A percentile compares a stretch with the other conserved stretches of the same genome.
Conservation (phyloP, 1,140 invertebrate species). For the Caerostris extrusa region DNA sequence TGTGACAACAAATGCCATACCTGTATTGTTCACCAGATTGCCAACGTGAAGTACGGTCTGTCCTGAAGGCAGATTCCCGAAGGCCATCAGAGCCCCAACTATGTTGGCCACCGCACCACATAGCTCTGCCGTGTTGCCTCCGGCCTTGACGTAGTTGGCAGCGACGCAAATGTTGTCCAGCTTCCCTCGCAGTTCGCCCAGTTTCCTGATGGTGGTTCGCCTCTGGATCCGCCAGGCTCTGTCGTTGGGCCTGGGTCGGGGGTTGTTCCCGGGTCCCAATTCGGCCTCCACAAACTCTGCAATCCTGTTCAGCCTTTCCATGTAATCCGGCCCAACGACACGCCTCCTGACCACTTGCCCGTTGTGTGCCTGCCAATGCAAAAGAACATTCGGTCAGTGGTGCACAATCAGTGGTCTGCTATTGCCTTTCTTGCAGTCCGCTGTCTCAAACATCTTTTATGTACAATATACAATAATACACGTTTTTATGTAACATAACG, state of each 20-base stretch:
- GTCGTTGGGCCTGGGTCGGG: neutral
- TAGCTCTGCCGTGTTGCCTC: neutral
- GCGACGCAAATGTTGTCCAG: neutral
- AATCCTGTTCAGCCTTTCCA: neutral
- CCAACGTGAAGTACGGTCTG: neutral
- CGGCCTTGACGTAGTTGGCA: neutral
- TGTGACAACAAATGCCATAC: too few species aligned
- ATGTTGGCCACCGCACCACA: neutral
- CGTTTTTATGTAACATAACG: too few species aligned
- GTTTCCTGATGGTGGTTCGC: neutral
- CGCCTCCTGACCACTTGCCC: too few species aligned
- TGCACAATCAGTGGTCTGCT: too few species aligned
- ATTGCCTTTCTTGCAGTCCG: too few species aligned
- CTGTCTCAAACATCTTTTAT: too few species aligned
- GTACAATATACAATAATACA: too few species aligned
- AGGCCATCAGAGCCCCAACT: neutral
- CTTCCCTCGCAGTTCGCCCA: neutral
- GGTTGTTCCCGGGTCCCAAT: neutral
- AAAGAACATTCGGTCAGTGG: too few species aligned
- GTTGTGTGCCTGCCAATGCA: too few species aligned
- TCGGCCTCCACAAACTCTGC: neutral
- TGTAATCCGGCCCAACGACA: too few species aligned
- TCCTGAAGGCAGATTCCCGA: neutral
- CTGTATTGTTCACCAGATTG: too few species aligned
- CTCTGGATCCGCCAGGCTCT: neutral